These are phyloP conservation scores for Trematocara stigmaticum DNA, from an alignment of 2,113 vertebrate species.

Conservation along the genomic window DNA sequence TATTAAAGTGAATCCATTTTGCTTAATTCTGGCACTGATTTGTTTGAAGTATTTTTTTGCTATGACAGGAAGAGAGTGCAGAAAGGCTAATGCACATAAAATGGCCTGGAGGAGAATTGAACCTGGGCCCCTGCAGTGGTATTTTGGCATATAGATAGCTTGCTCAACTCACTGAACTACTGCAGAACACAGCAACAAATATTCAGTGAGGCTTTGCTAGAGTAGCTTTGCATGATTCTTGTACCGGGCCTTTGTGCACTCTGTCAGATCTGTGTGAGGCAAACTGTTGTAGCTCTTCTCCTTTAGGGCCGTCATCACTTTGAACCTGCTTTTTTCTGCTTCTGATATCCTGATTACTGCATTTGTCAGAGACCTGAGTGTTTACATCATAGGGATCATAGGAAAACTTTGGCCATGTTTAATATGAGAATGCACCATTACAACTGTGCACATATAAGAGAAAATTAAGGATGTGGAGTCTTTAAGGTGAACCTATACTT, in stretches of 20 bases:
- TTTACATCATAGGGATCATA: not conserved
- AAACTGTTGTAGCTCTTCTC: not conserved
- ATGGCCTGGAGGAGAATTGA: not conserved
- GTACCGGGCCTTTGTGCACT: not conserved
- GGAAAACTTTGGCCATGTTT: not conserved
- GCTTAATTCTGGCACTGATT: not conserved
- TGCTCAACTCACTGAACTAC: not conserved
- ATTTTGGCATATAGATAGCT: not conserved
- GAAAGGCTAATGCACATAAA: not conserved
- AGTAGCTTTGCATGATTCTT: not conserved
- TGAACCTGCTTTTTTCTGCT: not conserved
- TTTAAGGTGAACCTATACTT: not conserved
- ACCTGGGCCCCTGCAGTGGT: not conserved
- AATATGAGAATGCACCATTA: not conserved
- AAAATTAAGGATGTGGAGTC: not conserved
- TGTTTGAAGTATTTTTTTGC: not conserved
- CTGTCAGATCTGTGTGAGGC: not conserved
- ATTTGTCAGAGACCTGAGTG: not conserved
- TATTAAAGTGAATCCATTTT: not conserved
- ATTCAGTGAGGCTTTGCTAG: not conserved
- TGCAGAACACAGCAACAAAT: not conserved
- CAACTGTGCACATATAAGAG: accelerated
- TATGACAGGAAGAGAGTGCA: not conserved
- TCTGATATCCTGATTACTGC: accelerated
- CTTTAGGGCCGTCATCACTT: not conserved